Evolutionary conservation across 1,140 invertebrate species (phyloP), one percentile per base, ranked within the genome.

Genomic region (Drosophila murphyi): DNA sequence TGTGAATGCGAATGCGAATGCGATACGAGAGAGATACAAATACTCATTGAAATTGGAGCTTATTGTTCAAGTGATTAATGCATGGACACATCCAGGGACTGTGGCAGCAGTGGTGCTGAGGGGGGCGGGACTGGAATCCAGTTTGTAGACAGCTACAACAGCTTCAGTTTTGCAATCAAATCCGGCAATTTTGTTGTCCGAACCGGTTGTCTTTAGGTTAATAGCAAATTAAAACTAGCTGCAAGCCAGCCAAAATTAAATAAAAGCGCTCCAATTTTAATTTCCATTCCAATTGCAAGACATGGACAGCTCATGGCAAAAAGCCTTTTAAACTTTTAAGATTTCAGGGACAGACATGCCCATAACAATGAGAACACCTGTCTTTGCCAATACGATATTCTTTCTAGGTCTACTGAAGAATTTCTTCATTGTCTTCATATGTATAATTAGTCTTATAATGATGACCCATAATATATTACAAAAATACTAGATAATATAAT

Each of bases 111-210:
- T 8, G 3, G n/a, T 8, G 5, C 8, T n/a, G n/a, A 29, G 37
- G 12, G 37, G 6, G 31, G 29, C 2, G 2, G n/a, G 10, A 5
- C 1, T 4, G 32, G 20, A 20, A 29, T 7, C 5, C 29, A 28
- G 28, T 7, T 28, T 7, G 20, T 35, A 37, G 57, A 31, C 41
- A 48, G 39, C n/a, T 41, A 3, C 7, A 43, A 43, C 20, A 54
- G 61, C 31, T 48, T 50, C 63, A 54, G 51, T 64, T 71, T 74
- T 55, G 65, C 67, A 62, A 70, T 70, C 43, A 43, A 62, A 74
- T 65, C 54, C 62, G 54, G 45, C 54, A 59, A 55, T 74, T 41
- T 20, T 20, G 20, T 20, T 20, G 20, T 20, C 20, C 20, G 32
- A 74, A 74, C 72, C 57, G 57, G 57, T 60, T 60, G 29, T 31